Evolutionary conservation across 1,140 invertebrate species (phyloP).

Genomic region (Scaptomyza hsui): DNA sequence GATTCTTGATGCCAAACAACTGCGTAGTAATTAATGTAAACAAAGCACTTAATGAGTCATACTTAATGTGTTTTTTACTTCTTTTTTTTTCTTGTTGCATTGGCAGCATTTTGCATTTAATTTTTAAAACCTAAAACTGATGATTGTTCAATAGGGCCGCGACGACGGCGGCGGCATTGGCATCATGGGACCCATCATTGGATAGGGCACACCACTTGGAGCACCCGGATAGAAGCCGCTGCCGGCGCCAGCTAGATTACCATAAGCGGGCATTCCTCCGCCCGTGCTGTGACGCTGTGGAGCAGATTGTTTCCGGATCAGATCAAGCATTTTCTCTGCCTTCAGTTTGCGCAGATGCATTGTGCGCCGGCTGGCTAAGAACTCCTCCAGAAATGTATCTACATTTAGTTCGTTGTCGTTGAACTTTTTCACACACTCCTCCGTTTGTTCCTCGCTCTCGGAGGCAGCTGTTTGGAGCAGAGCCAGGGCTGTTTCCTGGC

Average conservation of each 20-base stretch:
- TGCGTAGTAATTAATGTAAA: conserved; percentile 17
- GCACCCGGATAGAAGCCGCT: conserved; percentile 64
- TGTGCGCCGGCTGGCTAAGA: conserved; percentile 88
- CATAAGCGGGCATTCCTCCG: conserved; percentile 50
- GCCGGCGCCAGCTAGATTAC: conserved; percentile 49
- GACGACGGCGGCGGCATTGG: conserved; percentile 85
- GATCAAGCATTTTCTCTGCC: conserved; percentile 93
- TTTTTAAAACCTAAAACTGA: not conserved
- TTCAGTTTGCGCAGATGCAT: conserved; percentile 93
- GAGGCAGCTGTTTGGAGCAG: conserved; percentile 93
- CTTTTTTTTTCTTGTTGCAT: not conserved
- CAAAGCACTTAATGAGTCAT: conserved; percentile 47
- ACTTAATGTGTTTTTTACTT: not conserved
- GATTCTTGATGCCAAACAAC: not conserved
- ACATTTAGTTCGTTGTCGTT: conserved; percentile 89
- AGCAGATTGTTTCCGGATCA: conserved; percentile 85
- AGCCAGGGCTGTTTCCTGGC: conserved; percentile 92
- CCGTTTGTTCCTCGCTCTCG: conserved; percentile 94
- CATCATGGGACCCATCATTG: conserved; percentile 85
- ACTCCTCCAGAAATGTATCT: conserved; percentile 92
- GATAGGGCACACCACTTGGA: conserved; percentile 84
- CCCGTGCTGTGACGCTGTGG: conserved; percentile 55
- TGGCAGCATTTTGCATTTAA: conserved; percentile 31
- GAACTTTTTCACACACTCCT: conserved; percentile 91
- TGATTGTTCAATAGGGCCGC: conserved; percentile 56